Percentiles rank a stretch among this genome's conserved stretches.
Evolutionary conservation across 2,888 invertebrate genomes (phyloP).

Genomic region (Vesta saturnalis): DNA sequence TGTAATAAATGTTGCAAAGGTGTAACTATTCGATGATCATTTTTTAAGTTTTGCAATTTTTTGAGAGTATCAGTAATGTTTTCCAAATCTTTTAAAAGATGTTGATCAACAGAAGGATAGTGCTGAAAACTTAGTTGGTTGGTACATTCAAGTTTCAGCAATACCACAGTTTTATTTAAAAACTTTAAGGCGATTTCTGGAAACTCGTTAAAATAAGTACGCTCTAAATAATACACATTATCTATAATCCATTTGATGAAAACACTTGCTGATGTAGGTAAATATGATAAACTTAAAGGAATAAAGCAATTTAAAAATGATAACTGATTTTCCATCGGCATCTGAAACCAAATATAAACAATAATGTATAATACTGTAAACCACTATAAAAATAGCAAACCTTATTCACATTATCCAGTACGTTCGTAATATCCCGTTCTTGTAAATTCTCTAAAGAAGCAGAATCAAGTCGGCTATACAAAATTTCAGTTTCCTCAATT

Average conservation of each 20-base stretch:
- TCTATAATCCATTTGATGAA: constrained; percentile 52
- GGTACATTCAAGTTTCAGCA: constrained; percentile 49
- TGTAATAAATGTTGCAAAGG: constrained; percentile 49
- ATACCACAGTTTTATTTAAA: constrained; percentile 42
- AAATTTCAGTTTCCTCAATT: constrained; percentile 53
- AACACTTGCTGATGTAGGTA: constrained; percentile 45
- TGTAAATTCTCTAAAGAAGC: constrained; percentile 40
- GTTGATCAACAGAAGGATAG: constrained; percentile 16
- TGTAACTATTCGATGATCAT: constrained; percentile 47
- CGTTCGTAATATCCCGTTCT: constrained; percentile 44
- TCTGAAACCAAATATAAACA: constrained; percentile 40
- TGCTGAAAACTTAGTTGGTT: constrained; percentile 28
- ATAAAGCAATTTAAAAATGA: constrained; percentile 52
- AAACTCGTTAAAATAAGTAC: constrained; percentile 51
- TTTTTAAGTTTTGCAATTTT: constrained; percentile 47
- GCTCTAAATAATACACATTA: constrained; percentile 49
- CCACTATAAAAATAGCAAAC: constrained; percentile 39
- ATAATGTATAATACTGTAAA: constrained; percentile 16
- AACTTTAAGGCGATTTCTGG: constrained; percentile 52
- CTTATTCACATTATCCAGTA: constrained; percentile 47
- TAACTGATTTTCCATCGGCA: constrained; percentile 37
- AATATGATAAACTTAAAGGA: constrained; percentile 48
- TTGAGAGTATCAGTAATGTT: constrained; percentile 29
- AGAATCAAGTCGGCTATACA: constrained; percentile 50
- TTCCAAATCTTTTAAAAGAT: constrained; percentile 23